Base-by-base conservation (phyloP, 2,797 vertebrate genomes). In the Lates japonicus region DNA sequence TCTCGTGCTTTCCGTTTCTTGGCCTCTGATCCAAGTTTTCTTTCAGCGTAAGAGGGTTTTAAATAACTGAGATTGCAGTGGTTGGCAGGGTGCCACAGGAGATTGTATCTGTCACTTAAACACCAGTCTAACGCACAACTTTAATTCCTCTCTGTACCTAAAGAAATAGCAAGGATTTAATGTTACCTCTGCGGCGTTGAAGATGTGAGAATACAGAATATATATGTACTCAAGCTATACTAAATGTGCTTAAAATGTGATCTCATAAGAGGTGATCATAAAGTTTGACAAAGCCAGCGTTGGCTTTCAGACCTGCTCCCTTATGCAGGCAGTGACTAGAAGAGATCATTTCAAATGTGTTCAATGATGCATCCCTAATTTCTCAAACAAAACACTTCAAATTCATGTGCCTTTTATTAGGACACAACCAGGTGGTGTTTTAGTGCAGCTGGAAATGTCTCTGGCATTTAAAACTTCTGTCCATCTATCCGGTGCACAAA, bases 61-160 rank as follows among this genome's bases (percentile, higher is more conserved):
- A 72, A 83, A 75, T 74, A 78, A 67, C 65, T 51, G 51, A 4
- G 46, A 76, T 41, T 48, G 46, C 54, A 59, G 55, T 68, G 58
- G 66, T 35, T 77, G 70, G 58, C 67, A 11, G 10, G 11, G 1
- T 46, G 55, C 70, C 75, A 78, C n/a, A 29, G 29, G 39, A 81
- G 54, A 78, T 78, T 49, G 35, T 65, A 62, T 75, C 74, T 59
- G 29, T 71, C 80, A 82, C 55, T 65, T 73, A 74, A 82, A 60
- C 55, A 70, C 66, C 76, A 70, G 75, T 62, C 57, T 25, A 68
- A 77, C 8, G 67, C 2, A 42, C 14, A 1, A 65, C 68, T 81
- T 54, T 69, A 82, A 80, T 79, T 59, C 65, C 25, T 52, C 25
- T 39, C 55, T 67, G 31, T 33, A 22, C 60, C 63, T 59, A 67